Percentiles rank a stretch among this genome's conserved stretches.
Conservation (phyloP, 2,113 vertebrate species). For the Uria lomvia region DNA sequence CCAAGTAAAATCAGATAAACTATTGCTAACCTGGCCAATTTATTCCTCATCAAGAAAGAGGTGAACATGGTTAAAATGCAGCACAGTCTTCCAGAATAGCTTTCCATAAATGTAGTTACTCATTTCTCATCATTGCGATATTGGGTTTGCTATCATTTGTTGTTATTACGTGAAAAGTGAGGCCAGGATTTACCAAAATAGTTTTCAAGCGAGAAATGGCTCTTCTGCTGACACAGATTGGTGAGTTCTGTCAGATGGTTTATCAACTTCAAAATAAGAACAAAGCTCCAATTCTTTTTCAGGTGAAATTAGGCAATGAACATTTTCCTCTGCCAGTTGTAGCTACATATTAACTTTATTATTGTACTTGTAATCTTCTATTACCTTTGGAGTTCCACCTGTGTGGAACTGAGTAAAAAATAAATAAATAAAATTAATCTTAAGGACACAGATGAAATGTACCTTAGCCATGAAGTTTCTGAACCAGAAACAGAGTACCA, state of each 20-base stretch:
- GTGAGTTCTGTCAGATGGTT: background rate
- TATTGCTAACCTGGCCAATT: background rate
- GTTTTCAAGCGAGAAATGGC: background rate
- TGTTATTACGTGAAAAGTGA: background rate
- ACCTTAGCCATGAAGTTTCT: background rate
- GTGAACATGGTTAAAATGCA: background rate
- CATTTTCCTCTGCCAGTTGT: background rate
- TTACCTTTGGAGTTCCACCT: background rate
- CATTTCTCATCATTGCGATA: background rate
- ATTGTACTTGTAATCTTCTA: background rate
- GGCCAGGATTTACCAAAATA: background rate
- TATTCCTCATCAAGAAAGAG: background rate
- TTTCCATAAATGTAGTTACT: background rate
- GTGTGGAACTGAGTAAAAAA: background rate
- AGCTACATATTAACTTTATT: slow-evolving; percentile 36
- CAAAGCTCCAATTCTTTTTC: background rate
- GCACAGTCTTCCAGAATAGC: background rate
- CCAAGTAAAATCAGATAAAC: background rate
- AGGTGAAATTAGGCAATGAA: background rate
- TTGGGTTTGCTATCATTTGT: background rate
- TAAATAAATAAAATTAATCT: background rate
- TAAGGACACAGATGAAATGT: background rate
- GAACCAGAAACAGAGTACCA: background rate
- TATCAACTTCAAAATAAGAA: background rate
- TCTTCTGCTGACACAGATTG: background rate